Evolutionary conservation across 2,113 vertebrate species (phyloP).

Genomic region (Spilogale gracilis): DNA sequence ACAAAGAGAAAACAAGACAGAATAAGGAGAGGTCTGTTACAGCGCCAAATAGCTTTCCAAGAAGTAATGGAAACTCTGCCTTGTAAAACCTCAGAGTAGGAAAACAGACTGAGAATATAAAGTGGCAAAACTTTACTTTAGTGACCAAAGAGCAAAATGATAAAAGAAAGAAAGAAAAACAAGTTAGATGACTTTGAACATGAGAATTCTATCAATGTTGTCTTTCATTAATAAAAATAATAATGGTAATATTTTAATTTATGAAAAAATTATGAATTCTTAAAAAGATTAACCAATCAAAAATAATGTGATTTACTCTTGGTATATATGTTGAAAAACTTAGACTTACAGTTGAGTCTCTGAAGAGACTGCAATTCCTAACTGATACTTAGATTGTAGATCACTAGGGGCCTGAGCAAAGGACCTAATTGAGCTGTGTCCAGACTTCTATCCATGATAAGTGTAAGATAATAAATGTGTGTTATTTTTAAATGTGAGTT

Average conservation of each 20-base stretch:
- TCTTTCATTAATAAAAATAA: background rate
- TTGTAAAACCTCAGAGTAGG: constrained; percentile 15
- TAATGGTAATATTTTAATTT: constrained; percentile 7
- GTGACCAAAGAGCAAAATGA: background rate
- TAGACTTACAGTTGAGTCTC: background rate
- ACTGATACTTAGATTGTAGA: too few species aligned
- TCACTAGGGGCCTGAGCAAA: background rate
- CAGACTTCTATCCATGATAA: background rate
- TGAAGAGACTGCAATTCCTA: background rate
- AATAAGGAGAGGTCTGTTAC: background rate
- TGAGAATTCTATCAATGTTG: background rate
- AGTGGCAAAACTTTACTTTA: background rate
- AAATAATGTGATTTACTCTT: background rate
- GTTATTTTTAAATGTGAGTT: background rate
- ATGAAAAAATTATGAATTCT: background rate
- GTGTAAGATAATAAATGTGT: background rate
- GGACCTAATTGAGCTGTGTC: background rate
- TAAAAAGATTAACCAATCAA: background rate
- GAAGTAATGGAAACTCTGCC: background rate
- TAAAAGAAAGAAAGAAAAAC: background rate
- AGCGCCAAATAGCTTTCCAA: background rate
- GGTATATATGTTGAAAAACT: background rate
- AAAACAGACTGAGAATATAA: background rate
- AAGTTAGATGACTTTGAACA: background rate
- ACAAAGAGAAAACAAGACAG: background rate